A percentile compares a stretch with the other conserved stretches of the same genome.
phyloP scores from a whole-genome alignment of 2,113 vertebrate genomes.

The Synchiropus splendidus region DNA sequence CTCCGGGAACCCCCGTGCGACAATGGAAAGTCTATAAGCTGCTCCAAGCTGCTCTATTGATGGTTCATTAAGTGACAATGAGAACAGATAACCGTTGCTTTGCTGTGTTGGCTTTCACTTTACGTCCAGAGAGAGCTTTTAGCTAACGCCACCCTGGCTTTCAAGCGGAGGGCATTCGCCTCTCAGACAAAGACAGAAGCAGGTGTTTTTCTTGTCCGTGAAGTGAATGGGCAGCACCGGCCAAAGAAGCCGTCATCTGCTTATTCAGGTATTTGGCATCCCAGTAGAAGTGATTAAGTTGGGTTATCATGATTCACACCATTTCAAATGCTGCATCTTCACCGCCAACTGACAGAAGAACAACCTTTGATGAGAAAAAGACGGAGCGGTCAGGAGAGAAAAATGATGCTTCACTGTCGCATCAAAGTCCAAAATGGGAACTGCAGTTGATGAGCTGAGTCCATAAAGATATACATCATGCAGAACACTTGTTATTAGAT shows the following conservation, averaged over 20 bases:
- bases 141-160: conserved; percentile 49
- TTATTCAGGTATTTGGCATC: conserved; percentile 3
- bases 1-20: conserved; percentile 33
- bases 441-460: too few species aligned
- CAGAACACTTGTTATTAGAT: too few species aligned
- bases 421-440: too few species aligned
- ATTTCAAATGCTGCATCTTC: too few species aligned
- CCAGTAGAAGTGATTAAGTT: not conserved
- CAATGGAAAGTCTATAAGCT: conserved; percentile 63
- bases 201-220: conserved; percentile 24
- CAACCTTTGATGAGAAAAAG: too few species aligned
- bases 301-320: too few species aligned
- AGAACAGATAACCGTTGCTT: conserved; percentile 51
- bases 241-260: conserved; percentile 11
- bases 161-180: conserved; percentile 27
- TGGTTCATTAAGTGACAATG: conserved; percentile 69
- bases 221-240: conserved; percentile 10
- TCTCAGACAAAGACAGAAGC: conserved; percentile 11
- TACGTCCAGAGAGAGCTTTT: conserved; percentile 39
- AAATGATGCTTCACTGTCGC: too few species aligned
- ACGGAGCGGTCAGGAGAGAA: too few species aligned
- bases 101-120: conserved; percentile 40
- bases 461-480: too few species aligned
- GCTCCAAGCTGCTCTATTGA: conserved; percentile 52
- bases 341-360: too few species aligned